phyloP scores from a whole-genome alignment of 2,797 vertebrate genomes.

The Oreochromis mossambicus region DNA sequence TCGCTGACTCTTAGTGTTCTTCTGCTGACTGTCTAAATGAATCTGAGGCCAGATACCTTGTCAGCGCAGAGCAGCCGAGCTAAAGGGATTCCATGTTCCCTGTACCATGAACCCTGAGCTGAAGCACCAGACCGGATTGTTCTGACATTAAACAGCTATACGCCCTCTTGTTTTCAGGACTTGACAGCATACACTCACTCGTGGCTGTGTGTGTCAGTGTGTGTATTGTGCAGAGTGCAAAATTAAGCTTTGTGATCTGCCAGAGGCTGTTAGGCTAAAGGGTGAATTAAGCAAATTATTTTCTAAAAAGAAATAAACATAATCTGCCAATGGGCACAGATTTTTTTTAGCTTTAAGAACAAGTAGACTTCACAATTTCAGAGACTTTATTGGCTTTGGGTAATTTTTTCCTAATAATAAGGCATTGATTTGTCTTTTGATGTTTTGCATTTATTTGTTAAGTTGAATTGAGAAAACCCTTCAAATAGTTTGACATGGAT shows the following conservation, averaged over 20 bases:
- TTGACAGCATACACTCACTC: constrained; percentile 28
- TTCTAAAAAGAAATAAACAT: not conserved
- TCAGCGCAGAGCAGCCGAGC: constrained; percentile 49
- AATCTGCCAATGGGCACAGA: not conserved
- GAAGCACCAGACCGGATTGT: constrained; percentile 44
- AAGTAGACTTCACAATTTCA: not conserved
- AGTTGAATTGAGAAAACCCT: not conserved
- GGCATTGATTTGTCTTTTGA: not conserved
- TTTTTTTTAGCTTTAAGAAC: not conserved
- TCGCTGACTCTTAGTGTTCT: constrained; percentile 56
- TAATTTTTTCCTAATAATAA: not conserved
- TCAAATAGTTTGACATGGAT: not conserved
- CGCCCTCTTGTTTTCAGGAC: constrained; percentile 47
- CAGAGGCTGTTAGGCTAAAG: not conserved
- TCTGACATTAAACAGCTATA: constrained; percentile 55
- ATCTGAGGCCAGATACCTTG: constrained; percentile 60
- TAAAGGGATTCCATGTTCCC: constrained; percentile 66
- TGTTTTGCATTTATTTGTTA: not conserved
- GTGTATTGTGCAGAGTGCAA: constrained; percentile 8
- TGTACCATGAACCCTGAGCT: constrained; percentile 59
- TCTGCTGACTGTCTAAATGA: constrained; percentile 69
- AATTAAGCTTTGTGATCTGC: constrained; percentile 43
- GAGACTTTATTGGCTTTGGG: not conserved
- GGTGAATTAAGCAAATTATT: not conserved
- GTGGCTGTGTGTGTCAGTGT: not conserved